Conservation (phyloP, 2,113 vertebrate species). For the Casuarius casuarius region DNA sequence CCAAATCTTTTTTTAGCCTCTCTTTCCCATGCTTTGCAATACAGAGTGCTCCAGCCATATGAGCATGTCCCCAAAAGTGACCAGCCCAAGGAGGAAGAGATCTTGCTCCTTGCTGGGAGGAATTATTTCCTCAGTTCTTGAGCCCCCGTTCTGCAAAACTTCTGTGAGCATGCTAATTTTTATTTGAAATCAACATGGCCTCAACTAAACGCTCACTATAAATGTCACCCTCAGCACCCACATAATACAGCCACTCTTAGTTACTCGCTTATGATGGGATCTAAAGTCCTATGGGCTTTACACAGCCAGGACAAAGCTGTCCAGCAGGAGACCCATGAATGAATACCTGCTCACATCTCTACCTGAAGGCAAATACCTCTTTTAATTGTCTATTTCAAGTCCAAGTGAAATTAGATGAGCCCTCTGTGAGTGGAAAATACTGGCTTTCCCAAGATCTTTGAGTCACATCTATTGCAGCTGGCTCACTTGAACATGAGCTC, state of each 20-base stretch:
- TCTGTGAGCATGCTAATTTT: not conserved
- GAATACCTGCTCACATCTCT: not conserved
- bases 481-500: not conserved
- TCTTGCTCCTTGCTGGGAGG: not conserved
- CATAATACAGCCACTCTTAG: not conserved
- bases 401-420: not conserved
- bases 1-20: not conserved
- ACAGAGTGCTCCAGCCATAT: not conserved
- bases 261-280: not conserved
- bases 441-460: not conserved
- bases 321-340: not conserved
- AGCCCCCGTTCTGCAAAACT: not conserved
- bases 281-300: not conserved
- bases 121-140: not conserved
- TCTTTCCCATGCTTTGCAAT: not conserved
- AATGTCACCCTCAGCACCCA: fast-evolving
- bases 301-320: not conserved
- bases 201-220: not conserved
- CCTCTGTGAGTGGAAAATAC: not conserved
- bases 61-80: not conserved
- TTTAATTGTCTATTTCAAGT: not conserved
- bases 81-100: not conserved
- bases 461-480: not conserved
- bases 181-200: not conserved
- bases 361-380: not conserved